phyloP scores from a whole-genome alignment of 2,888 invertebrate species.

The Campoletis raptor region DNA sequence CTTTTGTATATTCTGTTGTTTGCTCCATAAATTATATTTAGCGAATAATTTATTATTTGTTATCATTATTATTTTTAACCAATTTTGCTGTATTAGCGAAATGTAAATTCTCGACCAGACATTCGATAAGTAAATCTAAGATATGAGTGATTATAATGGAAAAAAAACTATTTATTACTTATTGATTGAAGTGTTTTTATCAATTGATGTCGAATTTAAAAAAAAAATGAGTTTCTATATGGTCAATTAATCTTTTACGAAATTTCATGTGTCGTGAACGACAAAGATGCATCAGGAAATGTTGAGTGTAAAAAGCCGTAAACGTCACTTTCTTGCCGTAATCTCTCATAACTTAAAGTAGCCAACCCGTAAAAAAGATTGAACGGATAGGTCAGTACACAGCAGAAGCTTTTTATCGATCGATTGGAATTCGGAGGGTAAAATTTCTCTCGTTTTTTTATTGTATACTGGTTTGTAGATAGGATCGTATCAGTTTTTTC shows the following conservation, averaged over 20 bases:
- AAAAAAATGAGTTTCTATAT: not conserved
- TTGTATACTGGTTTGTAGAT: not conserved
- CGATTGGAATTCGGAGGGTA: conserved; percentile 17
- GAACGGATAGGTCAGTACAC: conserved; percentile 22
- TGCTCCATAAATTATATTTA: not conserved
- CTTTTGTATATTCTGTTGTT: not conserved
- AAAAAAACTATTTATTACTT: not conserved
- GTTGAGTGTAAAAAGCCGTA: not conserved
- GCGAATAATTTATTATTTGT: not conserved
- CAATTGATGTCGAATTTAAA: not conserved
- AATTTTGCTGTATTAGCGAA: not conserved
- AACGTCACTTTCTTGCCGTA: not conserved
- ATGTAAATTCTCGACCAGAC: not conserved
- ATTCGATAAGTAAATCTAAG: too few species aligned
- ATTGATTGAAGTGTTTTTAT: not conserved
- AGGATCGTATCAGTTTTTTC: not conserved
- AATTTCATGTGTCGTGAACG: not conserved
- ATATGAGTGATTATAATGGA: not conserved
- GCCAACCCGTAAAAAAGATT: conserved; percentile 16
- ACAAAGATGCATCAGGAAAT: not conserved
- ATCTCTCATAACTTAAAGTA: conserved; percentile 26
- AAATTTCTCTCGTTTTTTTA: not conserved
- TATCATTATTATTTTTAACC: not conserved
- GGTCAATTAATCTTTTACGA: not conserved
- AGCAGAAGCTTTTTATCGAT: not conserved